These are phyloP conservation scores for Liasis olivaceus DNA, from an alignment of 2,797 vertebrate genomes.

Conservation along the genomic window DNA sequence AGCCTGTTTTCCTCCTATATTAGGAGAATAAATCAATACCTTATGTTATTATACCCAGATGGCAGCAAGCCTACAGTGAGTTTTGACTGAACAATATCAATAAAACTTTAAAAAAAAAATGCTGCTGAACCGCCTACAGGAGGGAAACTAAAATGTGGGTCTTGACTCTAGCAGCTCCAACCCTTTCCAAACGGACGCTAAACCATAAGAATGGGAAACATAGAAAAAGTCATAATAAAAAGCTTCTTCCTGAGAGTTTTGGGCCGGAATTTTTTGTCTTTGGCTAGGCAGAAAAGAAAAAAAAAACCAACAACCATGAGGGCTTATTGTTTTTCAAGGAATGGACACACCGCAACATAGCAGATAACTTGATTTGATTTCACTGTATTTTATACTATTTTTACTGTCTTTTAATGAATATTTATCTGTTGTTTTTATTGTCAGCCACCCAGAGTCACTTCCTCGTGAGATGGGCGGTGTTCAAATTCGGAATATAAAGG, in stretches of 20 bases:
- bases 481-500: too few relatives aligned
- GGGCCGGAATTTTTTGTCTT: not conserved
- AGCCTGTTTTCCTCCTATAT: not conserved
- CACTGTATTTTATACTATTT: too few relatives aligned
- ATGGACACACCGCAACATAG: not conserved
- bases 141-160: not conserved
- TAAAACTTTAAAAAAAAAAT: not conserved
- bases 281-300: not conserved
- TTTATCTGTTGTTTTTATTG: too few relatives aligned
- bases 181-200: not conserved
- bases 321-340: not conserved
- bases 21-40: conserved; percentile 22
- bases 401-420: too few relatives aligned
- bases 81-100: conserved; percentile 29
- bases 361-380: not conserved
- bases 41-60: not conserved
- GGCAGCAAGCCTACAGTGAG: conserved; percentile 3
- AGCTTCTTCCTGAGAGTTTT: not conserved
- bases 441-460: too few relatives aligned
- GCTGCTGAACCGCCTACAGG: not conserved
- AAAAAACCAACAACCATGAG: not conserved
- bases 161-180: not conserved
- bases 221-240: not conserved
- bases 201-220: not conserved
- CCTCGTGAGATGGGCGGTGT: too few relatives aligned